phyloP scores from a whole-genome alignment of 2,888 invertebrate species.

The Diadegma fenestrale region DNA sequence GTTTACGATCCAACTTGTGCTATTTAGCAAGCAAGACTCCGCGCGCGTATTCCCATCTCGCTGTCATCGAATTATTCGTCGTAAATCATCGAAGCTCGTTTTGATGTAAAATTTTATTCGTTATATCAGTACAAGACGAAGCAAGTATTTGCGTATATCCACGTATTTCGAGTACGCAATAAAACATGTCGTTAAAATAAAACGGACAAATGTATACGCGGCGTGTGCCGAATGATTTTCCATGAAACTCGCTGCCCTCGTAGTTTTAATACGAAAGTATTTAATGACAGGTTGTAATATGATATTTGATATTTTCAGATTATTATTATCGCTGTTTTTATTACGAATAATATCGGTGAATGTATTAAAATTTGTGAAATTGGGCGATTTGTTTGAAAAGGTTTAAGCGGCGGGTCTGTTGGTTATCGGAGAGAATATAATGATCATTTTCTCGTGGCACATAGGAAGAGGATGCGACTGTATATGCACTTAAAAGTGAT shows the following conservation, averaged over 20 bases:
- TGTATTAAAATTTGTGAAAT: conserved; percentile 21
- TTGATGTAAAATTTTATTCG: conserved; percentile 38
- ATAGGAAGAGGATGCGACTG: background rate
- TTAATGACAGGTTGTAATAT: conserved; percentile 18
- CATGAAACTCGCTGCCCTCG: background rate
- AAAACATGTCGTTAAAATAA: conserved; percentile 25
- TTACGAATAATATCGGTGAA: background rate
- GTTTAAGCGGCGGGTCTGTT: background rate
- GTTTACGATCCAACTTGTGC: conserved; percentile 58
- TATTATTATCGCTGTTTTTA: conserved; percentile 24
- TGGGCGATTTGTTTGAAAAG: background rate
- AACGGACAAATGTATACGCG: background rate
- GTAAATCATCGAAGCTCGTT: conserved; percentile 48
- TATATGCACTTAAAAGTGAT: conserved; percentile 10
- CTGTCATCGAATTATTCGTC: conserved; percentile 60
- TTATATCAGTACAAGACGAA: background rate
- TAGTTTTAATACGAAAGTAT: background rate
- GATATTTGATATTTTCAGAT: conserved; percentile 4
- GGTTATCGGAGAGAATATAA: background rate
- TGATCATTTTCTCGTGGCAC: conserved; percentile 21
- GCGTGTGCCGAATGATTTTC: background rate
- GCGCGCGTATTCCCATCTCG: conserved; percentile 54
- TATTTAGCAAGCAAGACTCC: background rate
- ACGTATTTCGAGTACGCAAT: background rate
- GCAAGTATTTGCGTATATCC: background rate